Evolutionary conservation across 2,888 invertebrate genomes (phyloP).

Genomic region (Hecatera dysodea): DNA sequence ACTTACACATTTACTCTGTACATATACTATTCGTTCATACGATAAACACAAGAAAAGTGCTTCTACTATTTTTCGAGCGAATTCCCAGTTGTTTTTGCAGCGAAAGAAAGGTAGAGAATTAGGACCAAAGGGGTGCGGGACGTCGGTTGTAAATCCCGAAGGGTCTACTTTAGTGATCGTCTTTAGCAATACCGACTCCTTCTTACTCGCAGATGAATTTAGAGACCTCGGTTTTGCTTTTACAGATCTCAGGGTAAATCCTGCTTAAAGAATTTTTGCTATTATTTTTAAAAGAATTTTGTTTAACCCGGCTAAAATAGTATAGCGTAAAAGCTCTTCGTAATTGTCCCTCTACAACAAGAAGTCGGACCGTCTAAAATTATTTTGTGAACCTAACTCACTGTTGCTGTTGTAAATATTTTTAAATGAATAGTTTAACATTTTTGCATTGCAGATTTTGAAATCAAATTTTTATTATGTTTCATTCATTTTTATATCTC

Average conservation of each 20-base stretch:
- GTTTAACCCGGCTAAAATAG: neutral
- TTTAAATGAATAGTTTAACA: conserved; percentile 3
- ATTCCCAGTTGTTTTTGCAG: conserved; percentile 64
- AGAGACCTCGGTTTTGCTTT: conserved; percentile 48
- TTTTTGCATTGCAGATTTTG: conserved; percentile 46
- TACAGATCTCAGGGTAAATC: conserved; percentile 24
- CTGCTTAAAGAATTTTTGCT: conserved; percentile 20
- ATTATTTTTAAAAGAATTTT: conserved; percentile 33
- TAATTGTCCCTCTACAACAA: neutral
- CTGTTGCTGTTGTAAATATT: conserved; percentile 13
- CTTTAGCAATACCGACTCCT: conserved; percentile 59
- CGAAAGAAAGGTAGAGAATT: conserved; percentile 67
- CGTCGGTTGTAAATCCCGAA: conserved; percentile 66
- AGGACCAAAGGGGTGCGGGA: conserved; percentile 66
- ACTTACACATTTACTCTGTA: conserved; percentile 33
- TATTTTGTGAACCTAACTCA: conserved; percentile 11
- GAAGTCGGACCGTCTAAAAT: neutral
- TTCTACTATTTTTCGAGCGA: conserved; percentile 63
- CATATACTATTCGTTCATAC: conserved; percentile 50
- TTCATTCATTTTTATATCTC: conserved; percentile 42
- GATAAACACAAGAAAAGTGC: conserved; percentile 59
- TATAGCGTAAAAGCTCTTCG: neutral
- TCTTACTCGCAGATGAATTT: conserved; percentile 59
- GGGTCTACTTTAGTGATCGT: conserved; percentile 66
- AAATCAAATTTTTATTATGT: conserved; percentile 26